Evolutionary conservation across 2,797 vertebrate species (phyloP).

Genomic region (Mormyrus hasselquistii): DNA sequence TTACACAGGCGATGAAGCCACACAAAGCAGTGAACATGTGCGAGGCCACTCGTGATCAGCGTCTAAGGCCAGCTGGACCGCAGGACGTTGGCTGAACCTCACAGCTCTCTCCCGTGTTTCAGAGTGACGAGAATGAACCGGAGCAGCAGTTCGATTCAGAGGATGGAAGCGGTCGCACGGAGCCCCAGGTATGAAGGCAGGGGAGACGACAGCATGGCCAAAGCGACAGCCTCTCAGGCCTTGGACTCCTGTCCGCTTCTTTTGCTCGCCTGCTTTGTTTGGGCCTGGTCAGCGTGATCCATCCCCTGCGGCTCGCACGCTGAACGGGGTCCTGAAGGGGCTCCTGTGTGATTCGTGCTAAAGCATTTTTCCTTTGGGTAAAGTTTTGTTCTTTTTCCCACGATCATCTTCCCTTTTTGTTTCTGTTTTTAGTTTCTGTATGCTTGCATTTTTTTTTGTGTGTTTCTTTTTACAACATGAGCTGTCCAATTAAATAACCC

Average conservation of each 20-base stretch:
- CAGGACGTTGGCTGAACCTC: neutral
- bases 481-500: neutral
- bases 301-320: neutral
- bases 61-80: neutral
- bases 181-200: slow-evolving; percentile 71
- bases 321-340: neutral
- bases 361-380: slow-evolving; percentile 12
- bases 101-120: slow-evolving; percentile 27
- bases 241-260: neutral
- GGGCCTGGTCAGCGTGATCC: neutral
- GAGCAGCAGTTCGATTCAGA: slow-evolving; percentile 89
- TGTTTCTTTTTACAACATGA: neutral
- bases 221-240: neutral
- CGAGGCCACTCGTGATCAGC: neutral
- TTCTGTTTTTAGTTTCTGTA: neutral
- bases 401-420: neutral
- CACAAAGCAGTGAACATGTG: neutral
- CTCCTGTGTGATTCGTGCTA: neutral
- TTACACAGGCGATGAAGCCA: neutral
- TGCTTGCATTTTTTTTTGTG: neutral
- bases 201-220: neutral
- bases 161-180: slow-evolving; percentile 82
- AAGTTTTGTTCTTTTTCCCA: neutral
- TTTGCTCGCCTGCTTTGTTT: neutral
- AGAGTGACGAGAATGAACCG: slow-evolving; percentile 95